Evolutionary conservation across 2,888 invertebrate genomes (phyloP).

Genomic region (Parnassius apollo): DNA sequence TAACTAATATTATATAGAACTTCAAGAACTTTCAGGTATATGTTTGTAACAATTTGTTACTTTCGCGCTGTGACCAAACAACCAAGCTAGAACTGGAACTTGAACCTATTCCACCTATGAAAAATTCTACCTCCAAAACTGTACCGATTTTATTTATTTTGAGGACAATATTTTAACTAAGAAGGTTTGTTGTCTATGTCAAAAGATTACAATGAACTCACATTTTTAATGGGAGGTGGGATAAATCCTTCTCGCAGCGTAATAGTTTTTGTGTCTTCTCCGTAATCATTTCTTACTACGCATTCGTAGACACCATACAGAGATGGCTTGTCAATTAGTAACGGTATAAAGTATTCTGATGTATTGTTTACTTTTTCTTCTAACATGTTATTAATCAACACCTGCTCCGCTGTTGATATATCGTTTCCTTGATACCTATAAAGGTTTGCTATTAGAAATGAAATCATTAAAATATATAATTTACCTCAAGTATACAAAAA

Average conservation of each 20-base stretch:
- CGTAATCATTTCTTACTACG: constrained; percentile 49
- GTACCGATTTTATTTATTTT: no score
- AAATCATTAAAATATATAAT: not conserved
- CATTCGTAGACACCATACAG: constrained; percentile 61
- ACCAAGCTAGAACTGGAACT: no score
- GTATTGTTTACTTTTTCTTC: constrained; percentile 29
- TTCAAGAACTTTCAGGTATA: no score
- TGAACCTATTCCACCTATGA: no score
- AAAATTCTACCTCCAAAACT: no score
- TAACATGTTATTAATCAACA: constrained; percentile 42
- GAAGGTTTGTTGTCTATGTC: no score
- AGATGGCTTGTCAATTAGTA: constrained; percentile 43
- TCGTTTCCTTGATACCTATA: constrained; percentile 44
- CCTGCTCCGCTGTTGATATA: constrained; percentile 38
- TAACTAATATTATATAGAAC: no score
- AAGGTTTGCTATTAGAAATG: not conserved
- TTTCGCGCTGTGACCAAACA: no score
- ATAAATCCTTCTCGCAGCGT: constrained; percentile 50
- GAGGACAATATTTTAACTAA: no score
- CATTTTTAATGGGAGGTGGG: constrained; percentile 50
- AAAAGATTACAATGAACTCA: constrained; percentile 38
- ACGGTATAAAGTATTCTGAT: constrained; percentile 29
- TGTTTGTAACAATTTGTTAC: no score
- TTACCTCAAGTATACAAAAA: not conserved
- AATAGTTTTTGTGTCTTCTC: constrained; percentile 48